Percentiles rank a stretch among this genome's conserved stretches.
These are phyloP conservation scores for Umimayanthus chanpuru DNA, from an alignment of 92 coral and sea anemone species.

Conservation along the genomic window DNA sequence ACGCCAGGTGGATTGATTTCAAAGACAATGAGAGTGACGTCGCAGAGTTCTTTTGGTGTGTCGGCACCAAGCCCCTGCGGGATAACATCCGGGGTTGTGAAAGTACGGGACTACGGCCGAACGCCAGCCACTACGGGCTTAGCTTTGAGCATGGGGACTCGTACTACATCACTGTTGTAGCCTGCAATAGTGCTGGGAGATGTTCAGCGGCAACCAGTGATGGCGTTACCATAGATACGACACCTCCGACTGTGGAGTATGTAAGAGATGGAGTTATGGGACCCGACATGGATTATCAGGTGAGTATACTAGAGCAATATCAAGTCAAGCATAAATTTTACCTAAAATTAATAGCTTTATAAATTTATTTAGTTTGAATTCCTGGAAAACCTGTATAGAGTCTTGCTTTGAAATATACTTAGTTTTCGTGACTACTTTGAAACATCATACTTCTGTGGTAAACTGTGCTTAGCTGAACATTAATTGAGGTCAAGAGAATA, in stretches of 20 bases:
- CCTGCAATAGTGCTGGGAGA: conserved; percentile 90
- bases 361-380: no score
- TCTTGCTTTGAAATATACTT: no score
- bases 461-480: no score
- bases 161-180: conserved; percentile 91
- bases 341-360: no score
- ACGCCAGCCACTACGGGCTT: conserved; percentile 83
- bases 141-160: conserved; percentile 69
- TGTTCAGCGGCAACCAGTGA: conserved; percentile 89
- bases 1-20: conserved; percentile 96
- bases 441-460: no score
- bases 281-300: conserved; percentile 97
- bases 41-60: conserved; percentile 90
- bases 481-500: no score
- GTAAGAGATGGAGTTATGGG: conserved; percentile 98
- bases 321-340: no score
- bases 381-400: no score
- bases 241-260: conserved; percentile 88
- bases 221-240: conserved; percentile 88
- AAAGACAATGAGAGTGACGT: conserved; percentile 89
- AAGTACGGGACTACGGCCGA: conserved; percentile 81
- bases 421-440: no score
- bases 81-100: conserved; percentile 90
- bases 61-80: conserved; percentile 75
- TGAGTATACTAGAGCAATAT: conserved; percentile 6